phyloP scores from a whole-genome alignment of 2,113 vertebrate species.

The Myotis brandtii region DNA sequence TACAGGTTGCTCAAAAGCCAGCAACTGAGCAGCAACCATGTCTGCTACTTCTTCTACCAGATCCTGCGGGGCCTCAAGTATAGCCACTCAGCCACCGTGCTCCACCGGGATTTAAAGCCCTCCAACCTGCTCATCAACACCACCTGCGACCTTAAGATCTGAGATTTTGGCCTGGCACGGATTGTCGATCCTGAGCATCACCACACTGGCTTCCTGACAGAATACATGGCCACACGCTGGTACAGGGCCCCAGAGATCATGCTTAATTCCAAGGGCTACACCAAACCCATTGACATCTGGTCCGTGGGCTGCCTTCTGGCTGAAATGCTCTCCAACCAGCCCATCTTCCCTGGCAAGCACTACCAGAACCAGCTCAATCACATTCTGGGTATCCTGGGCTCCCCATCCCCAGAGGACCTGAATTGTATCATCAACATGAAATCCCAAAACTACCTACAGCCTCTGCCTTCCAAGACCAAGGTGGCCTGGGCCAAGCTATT shows the following conservation, averaged over 20 bases:
- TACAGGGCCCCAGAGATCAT: conserved; percentile 96
- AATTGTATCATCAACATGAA: conserved; percentile 95
- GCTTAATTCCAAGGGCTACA: conserved; percentile 96
- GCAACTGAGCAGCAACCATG: conserved; percentile 93
- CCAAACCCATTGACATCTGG: conserved; percentile 95
- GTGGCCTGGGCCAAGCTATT: conserved; percentile 91
- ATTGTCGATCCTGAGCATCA: conserved; percentile 84
- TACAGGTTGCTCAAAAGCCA: conserved; percentile 94
- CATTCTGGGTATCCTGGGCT: conserved; percentile 93
- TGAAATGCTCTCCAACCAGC: conserved; percentile 94
- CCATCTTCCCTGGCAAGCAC: conserved; percentile 95
- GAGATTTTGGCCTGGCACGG: too few relatives aligned
- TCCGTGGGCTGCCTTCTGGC: conserved; percentile 95
- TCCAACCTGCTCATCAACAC: conserved; percentile 96
- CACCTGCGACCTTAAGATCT: conserved; percentile 94
- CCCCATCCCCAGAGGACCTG: conserved; percentile 92
- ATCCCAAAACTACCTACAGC: conserved; percentile 92
- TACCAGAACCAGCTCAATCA: conserved; percentile 95
- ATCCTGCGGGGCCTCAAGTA: conserved; percentile 94
- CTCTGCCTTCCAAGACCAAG: conserved; percentile 90
- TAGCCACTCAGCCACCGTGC: conserved; percentile 94
- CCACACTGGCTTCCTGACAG: conserved; percentile 94
- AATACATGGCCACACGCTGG: conserved; percentile 95
- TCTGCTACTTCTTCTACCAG: conserved; percentile 96
- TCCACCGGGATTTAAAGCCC: conserved; percentile 94